phyloP scores from a whole-genome alignment of 2,113 vertebrate genomes.

The Baryphthengus martii region DNA sequence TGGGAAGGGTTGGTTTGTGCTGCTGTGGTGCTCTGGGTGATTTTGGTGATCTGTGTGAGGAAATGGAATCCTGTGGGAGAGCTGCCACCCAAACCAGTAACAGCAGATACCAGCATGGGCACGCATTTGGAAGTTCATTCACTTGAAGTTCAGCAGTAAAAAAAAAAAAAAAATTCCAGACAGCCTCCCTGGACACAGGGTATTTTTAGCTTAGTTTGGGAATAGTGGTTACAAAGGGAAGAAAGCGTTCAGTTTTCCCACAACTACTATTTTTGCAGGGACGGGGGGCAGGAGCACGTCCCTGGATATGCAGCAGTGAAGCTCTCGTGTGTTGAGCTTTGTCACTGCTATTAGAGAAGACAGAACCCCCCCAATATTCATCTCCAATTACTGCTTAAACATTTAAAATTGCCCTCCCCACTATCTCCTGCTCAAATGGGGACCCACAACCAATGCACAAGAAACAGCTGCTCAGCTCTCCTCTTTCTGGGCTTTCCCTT shows the following conservation, averaged over 20 bases:
- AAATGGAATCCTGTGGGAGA: neutral
- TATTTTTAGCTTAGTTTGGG: no score
- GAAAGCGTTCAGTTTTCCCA: no score
- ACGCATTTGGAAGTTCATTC: neutral
- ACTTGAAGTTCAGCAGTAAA: neutral
- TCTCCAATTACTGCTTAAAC: neutral
- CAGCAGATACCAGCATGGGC: neutral
- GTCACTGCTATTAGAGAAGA: neutral
- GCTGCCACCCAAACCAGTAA: neutral
- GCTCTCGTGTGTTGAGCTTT: neutral
- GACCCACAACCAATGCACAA: neutral
- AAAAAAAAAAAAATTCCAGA: no score
- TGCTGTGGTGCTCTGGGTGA: neutral
- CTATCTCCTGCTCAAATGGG: neutral
- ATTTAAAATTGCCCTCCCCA: neutral
- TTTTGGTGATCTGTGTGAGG: neutral
- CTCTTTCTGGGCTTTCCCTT: neutral
- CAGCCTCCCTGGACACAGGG: neutral
- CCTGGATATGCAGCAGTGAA: fast-evolving
- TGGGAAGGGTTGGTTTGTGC: neutral
- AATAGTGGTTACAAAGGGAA: no score
- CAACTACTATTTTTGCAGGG: no score
- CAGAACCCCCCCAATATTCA: neutral
- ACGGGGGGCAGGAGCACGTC: fast-evolving
- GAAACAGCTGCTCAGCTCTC: neutral